Percentiles rank a stretch among this genome's conserved stretches.
phyloP scores from a whole-genome alignment of 2,888 invertebrate genomes.

The Hyppa rectilinea region DNA sequence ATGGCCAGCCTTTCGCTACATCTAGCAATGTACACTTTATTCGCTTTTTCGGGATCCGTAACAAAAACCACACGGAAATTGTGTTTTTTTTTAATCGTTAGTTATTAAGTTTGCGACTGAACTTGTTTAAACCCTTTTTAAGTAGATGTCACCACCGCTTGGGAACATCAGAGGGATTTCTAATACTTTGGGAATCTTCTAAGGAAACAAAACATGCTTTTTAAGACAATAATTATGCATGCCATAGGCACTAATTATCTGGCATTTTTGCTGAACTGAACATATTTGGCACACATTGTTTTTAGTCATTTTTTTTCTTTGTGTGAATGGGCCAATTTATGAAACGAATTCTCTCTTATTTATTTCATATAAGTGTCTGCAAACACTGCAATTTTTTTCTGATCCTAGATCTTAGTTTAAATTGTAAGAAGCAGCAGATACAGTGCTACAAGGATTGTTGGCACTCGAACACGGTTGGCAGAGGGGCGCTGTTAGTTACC shows the following conservation, averaged over 20 bases:
- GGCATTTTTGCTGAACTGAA: too few species aligned
- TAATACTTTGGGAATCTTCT: too few species aligned
- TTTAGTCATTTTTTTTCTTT: too few species aligned
- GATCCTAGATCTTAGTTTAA: neutral
- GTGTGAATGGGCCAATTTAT: too few species aligned
- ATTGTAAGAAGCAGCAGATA: neutral
- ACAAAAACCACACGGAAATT: neutral
- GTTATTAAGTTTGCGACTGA: neutral
- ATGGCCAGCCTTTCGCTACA: slow-evolving; percentile 54
- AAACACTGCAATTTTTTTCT: neutral
- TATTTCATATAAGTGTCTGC: too few species aligned
- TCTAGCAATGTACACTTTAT: slow-evolving; percentile 46
- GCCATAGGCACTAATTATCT: too few species aligned
- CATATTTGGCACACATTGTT: too few species aligned
- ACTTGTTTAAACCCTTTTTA: neutral
- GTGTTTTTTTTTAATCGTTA: neutral
- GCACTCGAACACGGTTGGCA: neutral
- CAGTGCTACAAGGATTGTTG: neutral
- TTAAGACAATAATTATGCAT: neutral
- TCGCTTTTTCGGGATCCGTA: slow-evolving; percentile 21
- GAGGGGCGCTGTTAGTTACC: too few species aligned
- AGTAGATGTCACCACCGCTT: too few species aligned
- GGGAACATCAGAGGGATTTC: neutral
- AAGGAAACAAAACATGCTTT: neutral
- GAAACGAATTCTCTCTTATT: too few species aligned